phyloP scores from a whole-genome alignment of 1,140 invertebrate species.

The Heliconius himera region DNA sequence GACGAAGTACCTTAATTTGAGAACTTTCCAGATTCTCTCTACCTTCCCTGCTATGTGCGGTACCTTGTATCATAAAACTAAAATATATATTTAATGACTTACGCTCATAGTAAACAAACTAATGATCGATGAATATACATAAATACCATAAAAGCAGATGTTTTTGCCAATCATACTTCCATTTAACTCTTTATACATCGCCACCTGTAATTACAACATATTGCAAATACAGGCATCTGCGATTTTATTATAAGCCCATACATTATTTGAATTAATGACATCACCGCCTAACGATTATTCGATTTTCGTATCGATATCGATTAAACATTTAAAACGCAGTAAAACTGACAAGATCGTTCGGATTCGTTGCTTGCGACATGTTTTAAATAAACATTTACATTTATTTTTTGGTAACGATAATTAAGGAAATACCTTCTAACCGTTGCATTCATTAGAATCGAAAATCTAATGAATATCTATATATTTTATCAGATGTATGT shows the following conservation, averaged over 20 bases:
- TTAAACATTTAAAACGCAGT: slow-evolving; percentile 33
- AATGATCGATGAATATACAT: slow-evolving; percentile 25
- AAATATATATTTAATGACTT: background rate
- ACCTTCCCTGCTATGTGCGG: no score
- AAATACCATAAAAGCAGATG: slow-evolving; percentile 25
- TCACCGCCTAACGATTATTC: background rate
- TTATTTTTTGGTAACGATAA: slow-evolving; percentile 10
- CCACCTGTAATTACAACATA: slow-evolving; percentile 30
- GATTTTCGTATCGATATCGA: slow-evolving; percentile 17
- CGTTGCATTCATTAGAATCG: background rate
- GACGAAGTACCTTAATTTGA: no score
- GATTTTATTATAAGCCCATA: slow-evolving; percentile 28
- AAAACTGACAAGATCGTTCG: slow-evolving; percentile 8
- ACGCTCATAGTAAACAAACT: background rate
- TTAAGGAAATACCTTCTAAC: slow-evolving; percentile 4
- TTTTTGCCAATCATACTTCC: slow-evolving; percentile 28
- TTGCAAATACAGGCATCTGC: slow-evolving; percentile 36
- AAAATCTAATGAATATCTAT: background rate
- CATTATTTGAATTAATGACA: slow-evolving; percentile 11
- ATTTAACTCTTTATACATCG: slow-evolving; percentile 12
- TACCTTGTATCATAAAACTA: background rate
- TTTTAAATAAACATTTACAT: slow-evolving; percentile 19
- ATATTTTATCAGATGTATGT: slow-evolving; percentile 8
- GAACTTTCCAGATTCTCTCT: no score
- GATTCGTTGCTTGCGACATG: background rate